Evolutionary conservation across 2,113 vertebrate genomes (phyloP), one percentile per base, ranked within the genome.

Genomic region (Menura novaehollandiae): DNA sequence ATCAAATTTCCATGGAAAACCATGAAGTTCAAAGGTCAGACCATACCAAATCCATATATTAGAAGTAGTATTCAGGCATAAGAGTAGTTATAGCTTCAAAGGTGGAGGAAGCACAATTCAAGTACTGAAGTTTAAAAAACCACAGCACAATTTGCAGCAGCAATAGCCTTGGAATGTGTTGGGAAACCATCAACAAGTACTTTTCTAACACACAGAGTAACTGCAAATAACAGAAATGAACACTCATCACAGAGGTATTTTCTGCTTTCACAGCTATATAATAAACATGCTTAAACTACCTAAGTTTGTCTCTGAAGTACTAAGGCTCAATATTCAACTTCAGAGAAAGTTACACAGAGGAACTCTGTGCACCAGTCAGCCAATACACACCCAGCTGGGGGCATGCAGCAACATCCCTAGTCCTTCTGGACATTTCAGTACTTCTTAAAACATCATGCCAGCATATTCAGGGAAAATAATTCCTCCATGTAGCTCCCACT

Each of bases 311-410:
- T 66, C 23, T 23, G 12, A 85, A 59, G 12, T 23, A 10, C 37
- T 24, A 49, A 75, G 10, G 32, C 7, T 75, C 51, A 64, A 3
- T 56, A 11, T 35, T 59, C 19, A 37, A 5, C 39, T 79, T 46
- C 20, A 60, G 14, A 28, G 3, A 9, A 79, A 87, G 9, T 37
- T 11, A 33, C 5, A 58, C 16, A n/a, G n/a, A 52, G 19, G 62
- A 79, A 6, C 11, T 12, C 0, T 0, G 9, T 6, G 9, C 6
- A 24, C 17, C 41, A 68, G 3, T 13, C 37, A 69, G 58, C 37
- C 41, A 10, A 0, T 13, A 2, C 1, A 3, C 22, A 24, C 3
- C 15, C 20, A 28, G 2, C 8, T 32, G 11, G 2, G 5, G 8
- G 8, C 4, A 19, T 2, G 1, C 12, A 74, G 37, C 47, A 32